Evolutionary conservation across 1,140 invertebrate genomes (phyloP).

Genomic region (Neocloeon triangulifer): DNA sequence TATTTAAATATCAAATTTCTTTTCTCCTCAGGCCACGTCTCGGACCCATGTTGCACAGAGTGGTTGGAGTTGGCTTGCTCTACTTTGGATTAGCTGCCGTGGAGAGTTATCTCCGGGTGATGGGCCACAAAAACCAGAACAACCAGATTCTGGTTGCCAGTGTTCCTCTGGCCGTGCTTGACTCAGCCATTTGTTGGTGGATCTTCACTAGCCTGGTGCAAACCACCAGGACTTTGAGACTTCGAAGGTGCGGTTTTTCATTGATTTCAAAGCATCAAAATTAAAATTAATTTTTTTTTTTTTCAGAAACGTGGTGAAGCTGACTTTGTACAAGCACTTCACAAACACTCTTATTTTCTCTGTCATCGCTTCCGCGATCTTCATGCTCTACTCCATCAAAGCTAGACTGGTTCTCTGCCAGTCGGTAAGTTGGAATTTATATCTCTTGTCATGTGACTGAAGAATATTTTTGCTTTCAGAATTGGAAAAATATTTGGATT

Average conservation of each 20-base stretch:
- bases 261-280: not conserved
- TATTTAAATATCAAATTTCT: constrained; percentile 9
- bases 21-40: constrained; percentile 44
- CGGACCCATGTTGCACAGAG: constrained; percentile 62
- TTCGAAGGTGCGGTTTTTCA: constrained; percentile 29
- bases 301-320: constrained; percentile 62
- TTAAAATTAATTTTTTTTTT: constrained; percentile 9
- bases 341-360: constrained; percentile 81
- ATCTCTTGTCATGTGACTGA: constrained; percentile 4
- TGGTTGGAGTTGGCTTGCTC: constrained; percentile 54
- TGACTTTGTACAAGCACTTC: constrained; percentile 78
- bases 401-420: constrained; percentile 41
- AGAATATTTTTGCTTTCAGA: constrained; percentile 20
- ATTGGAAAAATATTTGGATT: constrained; percentile 80
- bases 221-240: constrained; percentile 65
- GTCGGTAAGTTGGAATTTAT: constrained; percentile 26
- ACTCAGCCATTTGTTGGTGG: constrained; percentile 56
- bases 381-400: constrained; percentile 81
- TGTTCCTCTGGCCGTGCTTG: constrained; percentile 45
- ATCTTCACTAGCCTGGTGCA: constrained; percentile 73
- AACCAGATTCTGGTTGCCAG: constrained; percentile 44
- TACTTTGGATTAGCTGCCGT: constrained; percentile 65
- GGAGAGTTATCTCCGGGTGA: constrained; percentile 58
- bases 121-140: constrained; percentile 35
- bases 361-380: constrained; percentile 66